Evolutionary conservation across 2,888 invertebrate species (phyloP).

Genomic region (Macrophya annulata): DNA sequence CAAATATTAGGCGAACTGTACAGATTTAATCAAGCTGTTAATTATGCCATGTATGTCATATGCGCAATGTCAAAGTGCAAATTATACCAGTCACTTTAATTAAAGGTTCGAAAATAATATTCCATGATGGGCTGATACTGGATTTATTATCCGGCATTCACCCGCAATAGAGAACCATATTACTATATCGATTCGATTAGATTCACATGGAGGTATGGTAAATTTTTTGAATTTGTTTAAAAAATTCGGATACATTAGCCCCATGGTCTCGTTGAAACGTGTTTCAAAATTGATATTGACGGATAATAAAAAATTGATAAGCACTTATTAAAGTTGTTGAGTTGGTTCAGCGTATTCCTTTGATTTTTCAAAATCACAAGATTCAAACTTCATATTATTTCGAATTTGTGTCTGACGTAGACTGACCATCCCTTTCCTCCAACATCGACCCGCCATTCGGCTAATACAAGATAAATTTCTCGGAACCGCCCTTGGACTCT

Average conservation of each 20-base stretch:
- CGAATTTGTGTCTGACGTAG: neutral
- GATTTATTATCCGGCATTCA: neutral
- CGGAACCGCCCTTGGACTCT: conserved; percentile 49
- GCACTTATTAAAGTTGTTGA: neutral
- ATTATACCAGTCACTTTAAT: neutral
- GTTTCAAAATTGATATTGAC: neutral
- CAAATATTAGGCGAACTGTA: conserved; percentile 21
- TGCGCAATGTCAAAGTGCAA: conserved; percentile 10
- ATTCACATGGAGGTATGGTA: neutral
- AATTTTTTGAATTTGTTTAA: neutral
- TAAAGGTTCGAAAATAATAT: neutral
- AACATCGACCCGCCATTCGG: neutral
- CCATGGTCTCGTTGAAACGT: neutral
- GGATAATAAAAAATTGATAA: neutral
- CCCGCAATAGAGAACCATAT: no score
- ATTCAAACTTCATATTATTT: neutral
- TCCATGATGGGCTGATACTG: neutral
- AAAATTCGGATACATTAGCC: neutral
- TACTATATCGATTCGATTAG: no score
- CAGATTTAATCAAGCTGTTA: conserved; percentile 2
- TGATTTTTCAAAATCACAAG: neutral
- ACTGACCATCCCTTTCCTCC: neutral
- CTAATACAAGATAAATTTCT: conserved; percentile 46
- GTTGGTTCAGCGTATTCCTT: neutral
- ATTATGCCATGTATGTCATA: neutral